Conservation (phyloP, 2,888 invertebrate genomes). For the Merodon equestris region DNA sequence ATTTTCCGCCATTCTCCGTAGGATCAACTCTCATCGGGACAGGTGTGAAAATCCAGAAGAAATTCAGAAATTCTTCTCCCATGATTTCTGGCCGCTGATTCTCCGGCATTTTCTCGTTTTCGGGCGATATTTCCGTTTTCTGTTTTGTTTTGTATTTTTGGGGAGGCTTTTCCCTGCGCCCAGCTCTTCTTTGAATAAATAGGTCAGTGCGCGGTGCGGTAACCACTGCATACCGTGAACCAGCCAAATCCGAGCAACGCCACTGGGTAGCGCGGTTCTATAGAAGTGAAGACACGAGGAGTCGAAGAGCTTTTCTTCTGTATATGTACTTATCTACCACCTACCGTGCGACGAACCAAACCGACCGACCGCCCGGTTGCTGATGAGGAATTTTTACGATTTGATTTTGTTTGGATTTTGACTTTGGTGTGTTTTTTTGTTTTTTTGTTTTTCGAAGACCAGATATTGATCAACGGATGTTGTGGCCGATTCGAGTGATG, state of each 20-base stretch:
- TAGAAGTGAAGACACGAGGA: not conserved
- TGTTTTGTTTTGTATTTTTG: not conserved
- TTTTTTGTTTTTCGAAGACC: not conserved
- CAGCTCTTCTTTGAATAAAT: constrained; percentile 36
- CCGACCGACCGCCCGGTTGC: too few relatives aligned
- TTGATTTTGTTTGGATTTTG: constrained; percentile 9
- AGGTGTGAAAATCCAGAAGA: constrained; percentile 35
- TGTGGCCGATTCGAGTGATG: not conserved
- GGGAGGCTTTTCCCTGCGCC: not conserved
- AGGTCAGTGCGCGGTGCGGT: constrained; percentile 56
- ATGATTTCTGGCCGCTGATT: not conserved
- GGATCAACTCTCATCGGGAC: not conserved
- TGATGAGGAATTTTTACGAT: constrained; percentile 4
- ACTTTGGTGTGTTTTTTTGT: too few relatives aligned
- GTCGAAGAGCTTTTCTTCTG: constrained; percentile 15
- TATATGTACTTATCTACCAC: too few relatives aligned
- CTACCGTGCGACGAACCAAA: too few relatives aligned
- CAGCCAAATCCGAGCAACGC: not conserved
- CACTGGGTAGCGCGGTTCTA: not conserved
- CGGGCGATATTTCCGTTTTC: constrained; percentile 6
- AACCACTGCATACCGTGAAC: constrained; percentile 26
- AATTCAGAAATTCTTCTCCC: not conserved
- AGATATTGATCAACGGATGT: not conserved
- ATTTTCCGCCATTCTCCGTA: too few relatives aligned
- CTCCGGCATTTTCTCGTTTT: not conserved